These are phyloP conservation scores for Conus ventricosus DNA, from an alignment of 1,140 invertebrate species.

Conservation along the genomic window DNA sequence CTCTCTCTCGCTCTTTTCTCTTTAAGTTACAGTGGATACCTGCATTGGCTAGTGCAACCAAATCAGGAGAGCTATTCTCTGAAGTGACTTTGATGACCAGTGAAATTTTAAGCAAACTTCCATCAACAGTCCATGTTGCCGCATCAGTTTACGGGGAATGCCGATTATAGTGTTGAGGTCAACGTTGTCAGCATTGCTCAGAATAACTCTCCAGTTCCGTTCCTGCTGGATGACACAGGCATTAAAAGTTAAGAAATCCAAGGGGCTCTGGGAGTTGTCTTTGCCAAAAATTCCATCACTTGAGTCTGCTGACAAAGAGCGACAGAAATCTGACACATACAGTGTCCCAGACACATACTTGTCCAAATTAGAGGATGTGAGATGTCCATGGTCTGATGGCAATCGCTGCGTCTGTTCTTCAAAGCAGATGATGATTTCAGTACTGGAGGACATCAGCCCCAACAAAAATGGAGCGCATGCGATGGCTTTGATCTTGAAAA, in stretches of 20 bases:
- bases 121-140: constrained; percentile 60
- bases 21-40: not conserved
- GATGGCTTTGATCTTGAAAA: constrained; percentile 56
- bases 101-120: constrained; percentile 59
- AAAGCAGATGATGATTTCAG: constrained; percentile 61
- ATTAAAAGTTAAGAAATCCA: constrained; percentile 38
- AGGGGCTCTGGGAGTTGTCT: not conserved
- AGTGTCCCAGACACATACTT: constrained; percentile 36
- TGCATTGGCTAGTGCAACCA: not conserved
- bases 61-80: constrained; percentile 21
- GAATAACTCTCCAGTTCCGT: constrained; percentile 42
- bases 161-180: constrained; percentile 59
- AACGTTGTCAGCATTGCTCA: constrained; percentile 45
- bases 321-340: constrained; percentile 59
- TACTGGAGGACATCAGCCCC: constrained; percentile 56
- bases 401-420: constrained; percentile 42
- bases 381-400: constrained; percentile 38
- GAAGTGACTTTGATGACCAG: constrained; percentile 24
- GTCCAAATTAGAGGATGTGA: constrained; percentile 29
- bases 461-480: constrained; percentile 64
- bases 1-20: too few species aligned
- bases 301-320: constrained; percentile 36
- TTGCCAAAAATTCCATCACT: constrained; percentile 19
- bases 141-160: constrained; percentile 59
- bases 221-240: constrained; percentile 46